Percentiles rank a stretch among this genome's conserved stretches.
Conservation (phyloP, 2,888 invertebrate species). For the Sesamia inferens region DNA sequence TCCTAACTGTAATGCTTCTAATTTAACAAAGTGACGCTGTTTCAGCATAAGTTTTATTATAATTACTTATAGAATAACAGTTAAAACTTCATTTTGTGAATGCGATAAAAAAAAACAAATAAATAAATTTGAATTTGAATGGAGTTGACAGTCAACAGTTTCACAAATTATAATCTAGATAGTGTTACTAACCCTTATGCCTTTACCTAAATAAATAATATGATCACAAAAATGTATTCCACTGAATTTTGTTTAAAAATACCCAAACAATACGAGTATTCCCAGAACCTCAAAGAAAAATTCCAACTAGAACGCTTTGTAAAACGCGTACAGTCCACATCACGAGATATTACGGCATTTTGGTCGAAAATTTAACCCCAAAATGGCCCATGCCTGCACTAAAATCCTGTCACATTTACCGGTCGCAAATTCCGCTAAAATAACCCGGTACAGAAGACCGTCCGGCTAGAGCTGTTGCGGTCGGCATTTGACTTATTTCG, state of each 20-base stretch:
- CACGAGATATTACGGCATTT: slow-evolving; percentile 47
- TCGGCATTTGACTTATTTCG: slow-evolving; percentile 60
- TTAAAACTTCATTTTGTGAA: background rate
- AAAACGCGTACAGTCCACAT: slow-evolving; percentile 32
- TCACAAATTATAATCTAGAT: background rate
- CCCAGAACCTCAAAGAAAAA: slow-evolving; percentile 5
- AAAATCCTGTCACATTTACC: slow-evolving; percentile 70
- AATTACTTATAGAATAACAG: background rate
- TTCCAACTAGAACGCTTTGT: slow-evolving; percentile 9
- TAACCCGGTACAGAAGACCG: slow-evolving; percentile 66
- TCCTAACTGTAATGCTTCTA: background rate
- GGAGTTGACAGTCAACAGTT: background rate
- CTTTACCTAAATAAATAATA: no score
- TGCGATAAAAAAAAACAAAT: background rate
- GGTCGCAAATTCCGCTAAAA: slow-evolving; percentile 68
- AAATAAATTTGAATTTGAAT: no score
- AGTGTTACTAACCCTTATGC: no score
- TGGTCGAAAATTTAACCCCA: slow-evolving; percentile 56
- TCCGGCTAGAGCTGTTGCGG: slow-evolving; percentile 52
- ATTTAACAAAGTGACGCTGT: background rate
- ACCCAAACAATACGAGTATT: background rate
- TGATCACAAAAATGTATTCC: background rate
- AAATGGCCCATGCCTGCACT: slow-evolving; percentile 63
- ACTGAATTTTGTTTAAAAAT: background rate
- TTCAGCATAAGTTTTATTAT: background rate